Evolutionary conservation across 2,888 invertebrate genomes (phyloP).

Genomic region (Drosophila subquinaria): DNA sequence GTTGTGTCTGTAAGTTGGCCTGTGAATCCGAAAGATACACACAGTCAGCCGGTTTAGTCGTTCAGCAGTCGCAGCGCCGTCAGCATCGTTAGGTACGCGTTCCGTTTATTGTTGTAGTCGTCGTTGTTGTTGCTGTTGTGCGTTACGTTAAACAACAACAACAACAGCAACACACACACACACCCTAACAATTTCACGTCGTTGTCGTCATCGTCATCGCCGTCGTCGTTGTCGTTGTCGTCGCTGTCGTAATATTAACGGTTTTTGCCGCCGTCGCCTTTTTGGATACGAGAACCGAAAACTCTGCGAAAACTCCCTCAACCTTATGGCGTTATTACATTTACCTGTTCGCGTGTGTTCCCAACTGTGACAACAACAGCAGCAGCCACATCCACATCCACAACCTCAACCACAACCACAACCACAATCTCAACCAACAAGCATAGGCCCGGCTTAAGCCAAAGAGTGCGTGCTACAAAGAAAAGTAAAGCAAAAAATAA

Average conservation of each 20-base stretch:
- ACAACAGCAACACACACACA: slow-evolving; percentile 40
- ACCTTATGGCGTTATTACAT: slow-evolving; percentile 59
- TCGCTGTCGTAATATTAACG: slow-evolving; percentile 13
- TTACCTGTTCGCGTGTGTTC: slow-evolving; percentile 65
- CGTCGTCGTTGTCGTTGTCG: slow-evolving; percentile 19
- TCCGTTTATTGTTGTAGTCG: slow-evolving; percentile 44
- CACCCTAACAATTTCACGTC: slow-evolving; percentile 31
- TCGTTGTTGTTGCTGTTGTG: slow-evolving; percentile 43
- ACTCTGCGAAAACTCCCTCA: slow-evolving; percentile 20
- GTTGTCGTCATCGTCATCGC: slow-evolving; percentile 37
- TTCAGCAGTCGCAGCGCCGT: slow-evolving; percentile 84
- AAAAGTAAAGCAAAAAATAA: slow-evolving; percentile 17
- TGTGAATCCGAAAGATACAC: slow-evolving; percentile 48
- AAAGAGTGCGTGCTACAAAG: slow-evolving; percentile 45
- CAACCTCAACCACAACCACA: slow-evolving; percentile 16
- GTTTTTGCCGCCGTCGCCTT: slow-evolving; percentile 23
- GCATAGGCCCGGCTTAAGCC: slow-evolving; percentile 22
- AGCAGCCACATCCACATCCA: slow-evolving; percentile 17
- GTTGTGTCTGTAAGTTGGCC: slow-evolving; percentile 30
- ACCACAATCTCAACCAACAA: slow-evolving; percentile 16
- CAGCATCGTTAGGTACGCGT: slow-evolving; percentile 73
- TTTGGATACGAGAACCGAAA: slow-evolving; percentile 35
- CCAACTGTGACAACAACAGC: slow-evolving; percentile 46
- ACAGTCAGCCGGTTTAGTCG: slow-evolving; percentile 84
- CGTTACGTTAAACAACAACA: slow-evolving; percentile 53